phyloP scores from a whole-genome alignment of 2,888 invertebrate genomes.

The Calameuta idolon region DNA sequence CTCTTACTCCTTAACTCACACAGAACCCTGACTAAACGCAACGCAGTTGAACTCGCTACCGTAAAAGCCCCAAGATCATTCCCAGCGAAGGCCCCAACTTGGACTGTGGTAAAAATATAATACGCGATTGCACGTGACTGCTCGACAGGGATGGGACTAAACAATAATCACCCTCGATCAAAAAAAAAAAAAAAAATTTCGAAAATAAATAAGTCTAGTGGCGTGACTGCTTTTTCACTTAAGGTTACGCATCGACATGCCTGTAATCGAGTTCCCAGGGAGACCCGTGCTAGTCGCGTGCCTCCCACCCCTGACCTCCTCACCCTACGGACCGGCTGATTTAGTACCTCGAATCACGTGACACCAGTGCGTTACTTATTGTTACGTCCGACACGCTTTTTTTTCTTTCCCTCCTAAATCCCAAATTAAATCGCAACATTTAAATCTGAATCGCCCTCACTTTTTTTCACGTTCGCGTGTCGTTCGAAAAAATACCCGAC shows the following conservation, averaged over 20 bases:
- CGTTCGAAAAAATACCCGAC: not conserved
- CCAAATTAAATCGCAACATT: not conserved
- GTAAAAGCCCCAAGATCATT: not conserved
- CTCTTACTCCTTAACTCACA: not conserved
- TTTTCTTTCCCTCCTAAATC: constrained; percentile 8
- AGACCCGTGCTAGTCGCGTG: not conserved
- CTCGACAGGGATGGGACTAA: not conserved
- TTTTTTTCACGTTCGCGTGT: not conserved
- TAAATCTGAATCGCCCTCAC: not conserved
- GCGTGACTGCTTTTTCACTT: not conserved
- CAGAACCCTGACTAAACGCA: not conserved
- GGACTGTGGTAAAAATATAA: not conserved
- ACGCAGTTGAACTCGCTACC: not conserved
- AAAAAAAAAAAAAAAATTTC: not conserved
- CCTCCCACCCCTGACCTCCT: not conserved
- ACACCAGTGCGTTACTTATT: constrained; percentile 1
- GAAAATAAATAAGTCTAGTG: not conserved
- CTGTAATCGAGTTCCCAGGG: not conserved
- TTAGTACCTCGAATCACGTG: constrained; percentile 3
- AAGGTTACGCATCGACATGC: not conserved
- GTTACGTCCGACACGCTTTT: constrained; percentile 2
- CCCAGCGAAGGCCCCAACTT: not conserved
- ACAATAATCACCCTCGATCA: not conserved
- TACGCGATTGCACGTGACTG: not conserved
- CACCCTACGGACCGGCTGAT: not conserved